A percentile compares a stretch with the other conserved stretches of the same genome.
Conservation (phyloP, 2,113 vertebrate species). For the Columba janthina region DNA sequence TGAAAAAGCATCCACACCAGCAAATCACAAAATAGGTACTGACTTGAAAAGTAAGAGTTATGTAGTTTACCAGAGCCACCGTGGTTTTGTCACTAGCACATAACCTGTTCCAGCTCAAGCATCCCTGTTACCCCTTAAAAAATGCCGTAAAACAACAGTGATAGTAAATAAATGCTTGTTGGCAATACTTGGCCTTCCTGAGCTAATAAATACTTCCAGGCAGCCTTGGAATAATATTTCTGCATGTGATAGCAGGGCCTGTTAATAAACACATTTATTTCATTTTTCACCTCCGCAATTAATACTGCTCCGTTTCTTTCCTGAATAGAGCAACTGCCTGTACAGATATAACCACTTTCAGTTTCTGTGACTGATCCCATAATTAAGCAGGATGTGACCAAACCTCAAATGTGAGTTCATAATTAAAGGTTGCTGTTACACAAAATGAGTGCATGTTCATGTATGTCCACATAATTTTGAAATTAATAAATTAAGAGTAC, state of each 20-base stretch:
- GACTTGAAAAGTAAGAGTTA: constrained; percentile 22
- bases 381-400: constrained; percentile 16
- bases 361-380: constrained; percentile 29
- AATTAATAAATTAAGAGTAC: neutral
- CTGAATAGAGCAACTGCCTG: neutral
- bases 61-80: neutral
- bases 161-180: neutral
- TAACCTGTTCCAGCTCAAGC: neutral
- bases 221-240: neutral
- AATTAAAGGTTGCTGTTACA: constrained; percentile 33
- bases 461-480: neutral
- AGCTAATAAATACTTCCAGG: neutral
- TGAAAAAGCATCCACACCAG: neutral
- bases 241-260: neutral
- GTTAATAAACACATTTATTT: neutral
- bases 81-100: neutral
- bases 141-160: neutral
- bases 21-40: neutral
- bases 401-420: constrained; percentile 12
- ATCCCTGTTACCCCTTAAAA: neutral
- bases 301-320: neutral
- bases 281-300: neutral
- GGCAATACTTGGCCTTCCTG: neutral
- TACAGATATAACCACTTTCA: neutral
- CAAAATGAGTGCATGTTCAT: neutral